A percentile compares a stretch with the other conserved stretches of the same genome.
These are phyloP conservation scores for Elanus axillaris DNA, from an alignment of 2,113 vertebrate genomes.

Conservation along the genomic window DNA sequence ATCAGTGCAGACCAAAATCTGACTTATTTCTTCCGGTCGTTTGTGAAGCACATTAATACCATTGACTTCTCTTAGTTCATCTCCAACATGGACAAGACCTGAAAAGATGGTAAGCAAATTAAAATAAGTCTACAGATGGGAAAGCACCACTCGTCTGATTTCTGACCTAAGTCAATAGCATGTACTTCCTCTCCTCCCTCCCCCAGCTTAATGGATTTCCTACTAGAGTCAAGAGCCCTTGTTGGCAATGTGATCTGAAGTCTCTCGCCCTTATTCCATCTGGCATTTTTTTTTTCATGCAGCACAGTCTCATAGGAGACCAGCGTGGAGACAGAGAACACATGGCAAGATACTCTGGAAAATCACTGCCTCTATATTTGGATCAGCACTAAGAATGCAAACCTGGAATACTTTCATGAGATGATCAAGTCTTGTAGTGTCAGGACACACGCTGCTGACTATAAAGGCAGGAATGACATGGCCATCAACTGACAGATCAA, in stretches of 20 bases:
- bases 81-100: constrained; percentile 94
- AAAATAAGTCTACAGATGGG: not conserved
- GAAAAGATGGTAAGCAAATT: constrained; percentile 27
- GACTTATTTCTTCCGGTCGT: constrained; percentile 92
- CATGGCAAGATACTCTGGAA: not conserved
- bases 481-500: not conserved
- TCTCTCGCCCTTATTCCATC: not conserved
- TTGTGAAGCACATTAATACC: constrained; percentile 88
- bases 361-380: not conserved
- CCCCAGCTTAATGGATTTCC: not conserved
- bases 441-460: fast-evolving
- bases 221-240: not conserved
- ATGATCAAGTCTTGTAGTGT: not conserved
- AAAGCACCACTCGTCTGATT: not conserved
- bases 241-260: not conserved
- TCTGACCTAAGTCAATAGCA: not conserved
- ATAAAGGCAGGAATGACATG: not conserved
- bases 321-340: not conserved
- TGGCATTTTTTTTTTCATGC: not conserved
- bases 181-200: not conserved
- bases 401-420: not conserved
- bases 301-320: not conserved
- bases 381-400: not conserved
- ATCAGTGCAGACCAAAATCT: constrained; percentile 85
- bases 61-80: constrained; percentile 94